These are phyloP conservation scores for Lampris incognitus DNA, from an alignment of 2,113 vertebrate species.

Conservation along the genomic window DNA sequence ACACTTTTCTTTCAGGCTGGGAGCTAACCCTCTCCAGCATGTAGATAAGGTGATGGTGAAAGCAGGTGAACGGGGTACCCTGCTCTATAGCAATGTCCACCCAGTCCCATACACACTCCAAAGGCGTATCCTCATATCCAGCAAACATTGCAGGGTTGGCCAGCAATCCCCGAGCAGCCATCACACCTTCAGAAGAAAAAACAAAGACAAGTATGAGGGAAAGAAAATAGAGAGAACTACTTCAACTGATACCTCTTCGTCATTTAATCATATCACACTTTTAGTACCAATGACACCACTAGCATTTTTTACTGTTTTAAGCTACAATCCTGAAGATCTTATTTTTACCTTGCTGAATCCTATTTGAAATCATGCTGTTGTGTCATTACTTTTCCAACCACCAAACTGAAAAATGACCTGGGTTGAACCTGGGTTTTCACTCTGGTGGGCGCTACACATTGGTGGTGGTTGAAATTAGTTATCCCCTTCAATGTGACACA, in stretches of 20 bases:
- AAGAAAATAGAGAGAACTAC: neutral
- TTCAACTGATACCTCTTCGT: neutral
- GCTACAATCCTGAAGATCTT: no score
- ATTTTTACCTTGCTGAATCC: no score
- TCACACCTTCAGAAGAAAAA: conserved; percentile 84
- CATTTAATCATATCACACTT: neutral
- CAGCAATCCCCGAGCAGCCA: conserved; percentile 94
- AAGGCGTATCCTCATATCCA: conserved; percentile 92
- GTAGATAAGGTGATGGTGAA: conserved; percentile 98
- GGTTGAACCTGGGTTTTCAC: no score
- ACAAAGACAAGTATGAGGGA: neutral
- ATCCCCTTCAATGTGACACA: no score
- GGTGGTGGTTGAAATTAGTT: no score
- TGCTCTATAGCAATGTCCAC: conserved; percentile 91
- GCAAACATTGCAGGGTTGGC: conserved; percentile 96
- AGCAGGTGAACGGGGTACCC: conserved; percentile 93
- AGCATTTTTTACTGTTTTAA: no score
- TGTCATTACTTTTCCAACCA: no score
- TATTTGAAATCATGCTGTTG: no score
- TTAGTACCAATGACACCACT: neutral
- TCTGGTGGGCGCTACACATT: no score
- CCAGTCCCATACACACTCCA: conserved; percentile 96
- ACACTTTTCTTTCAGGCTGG: conserved; percentile 92
- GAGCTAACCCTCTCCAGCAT: conserved; percentile 97
- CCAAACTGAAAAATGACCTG: no score